Percentiles rank a stretch among this genome's conserved stretches.
phyloP scores from a whole-genome alignment of 2,113 vertebrate species.

The Anoplopoma fimbria region DNA sequence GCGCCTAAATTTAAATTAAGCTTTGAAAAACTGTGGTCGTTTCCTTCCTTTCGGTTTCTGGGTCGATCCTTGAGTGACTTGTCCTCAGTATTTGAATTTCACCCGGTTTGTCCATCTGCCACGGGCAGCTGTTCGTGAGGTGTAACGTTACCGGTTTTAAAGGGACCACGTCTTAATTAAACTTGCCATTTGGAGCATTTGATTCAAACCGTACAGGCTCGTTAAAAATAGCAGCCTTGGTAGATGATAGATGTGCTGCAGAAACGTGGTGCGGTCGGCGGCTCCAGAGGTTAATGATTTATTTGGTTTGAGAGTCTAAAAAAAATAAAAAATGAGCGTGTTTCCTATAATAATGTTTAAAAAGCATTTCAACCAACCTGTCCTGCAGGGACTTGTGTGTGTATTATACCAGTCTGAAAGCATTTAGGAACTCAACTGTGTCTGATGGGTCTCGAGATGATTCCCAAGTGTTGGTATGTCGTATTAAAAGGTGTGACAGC shows the following conservation, averaged over 20 bases:
- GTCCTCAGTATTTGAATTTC: slow-evolving; percentile 27
- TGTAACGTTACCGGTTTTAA: slow-evolving; percentile 12
- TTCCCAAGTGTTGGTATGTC: neutral
- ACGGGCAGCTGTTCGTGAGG: neutral
- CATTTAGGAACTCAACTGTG: neutral
- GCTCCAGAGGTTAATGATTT: neutral
- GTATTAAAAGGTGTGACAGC: too few relatives aligned
- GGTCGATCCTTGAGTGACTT: neutral
- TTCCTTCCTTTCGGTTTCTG: neutral
- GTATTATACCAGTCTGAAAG: neutral
- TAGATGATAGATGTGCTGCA: slow-evolving; percentile 7
- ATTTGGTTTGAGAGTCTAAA: neutral
- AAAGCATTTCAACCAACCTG: neutral
- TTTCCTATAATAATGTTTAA: neutral
- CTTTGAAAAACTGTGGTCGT: neutral
- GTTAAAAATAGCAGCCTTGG: neutral
- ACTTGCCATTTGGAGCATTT: neutral
- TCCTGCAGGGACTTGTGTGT: neutral
- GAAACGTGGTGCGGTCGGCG: slow-evolving; percentile 1
- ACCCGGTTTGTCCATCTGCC: slow-evolving; percentile 10
- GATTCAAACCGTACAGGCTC: neutral
- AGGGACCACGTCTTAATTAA: neutral
- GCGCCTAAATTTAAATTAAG: slow-evolving; percentile 12
- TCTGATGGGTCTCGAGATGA: neutral
- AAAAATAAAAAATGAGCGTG: accelerated